Conservation (phyloP, 2,888 invertebrate species). For the Mactromeris polynyma region DNA sequence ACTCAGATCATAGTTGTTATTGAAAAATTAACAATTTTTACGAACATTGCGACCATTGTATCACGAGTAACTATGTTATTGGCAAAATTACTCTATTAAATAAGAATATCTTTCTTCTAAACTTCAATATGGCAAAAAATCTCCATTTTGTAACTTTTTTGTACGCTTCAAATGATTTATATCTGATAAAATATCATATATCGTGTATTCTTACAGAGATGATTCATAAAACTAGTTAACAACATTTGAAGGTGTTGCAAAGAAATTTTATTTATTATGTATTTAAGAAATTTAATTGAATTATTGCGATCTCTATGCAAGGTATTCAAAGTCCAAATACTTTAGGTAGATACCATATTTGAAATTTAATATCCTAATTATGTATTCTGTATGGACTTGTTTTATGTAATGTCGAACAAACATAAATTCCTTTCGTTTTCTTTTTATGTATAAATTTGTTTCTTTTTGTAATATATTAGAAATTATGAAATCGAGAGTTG, state of each 20-base stretch:
- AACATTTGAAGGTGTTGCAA: background rate
- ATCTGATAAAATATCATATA: background rate
- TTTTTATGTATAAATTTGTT: too few relatives aligned
- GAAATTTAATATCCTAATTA: background rate
- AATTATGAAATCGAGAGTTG: too few relatives aligned
- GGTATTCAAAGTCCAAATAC: background rate
- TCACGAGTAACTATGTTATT: background rate
- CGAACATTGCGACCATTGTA: background rate
- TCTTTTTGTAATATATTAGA: too few relatives aligned
- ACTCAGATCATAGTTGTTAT: background rate
- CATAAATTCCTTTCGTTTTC: too few relatives aligned
- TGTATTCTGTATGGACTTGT: background rate
- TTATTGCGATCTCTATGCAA: background rate
- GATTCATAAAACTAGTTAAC: background rate
- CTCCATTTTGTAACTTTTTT: background rate
- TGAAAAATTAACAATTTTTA: background rate
- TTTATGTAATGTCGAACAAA: too few relatives aligned
- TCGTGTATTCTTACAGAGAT: background rate
- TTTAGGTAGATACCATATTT: background rate
- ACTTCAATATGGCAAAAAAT: background rate
- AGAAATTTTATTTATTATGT: background rate
- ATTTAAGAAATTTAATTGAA: background rate
- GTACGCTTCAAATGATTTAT: background rate
- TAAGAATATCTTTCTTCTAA: background rate
- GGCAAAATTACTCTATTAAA: too few relatives aligned